phyloP scores from a whole-genome alignment of 2,888 invertebrate genomes.

The Pteria penguin region DNA sequence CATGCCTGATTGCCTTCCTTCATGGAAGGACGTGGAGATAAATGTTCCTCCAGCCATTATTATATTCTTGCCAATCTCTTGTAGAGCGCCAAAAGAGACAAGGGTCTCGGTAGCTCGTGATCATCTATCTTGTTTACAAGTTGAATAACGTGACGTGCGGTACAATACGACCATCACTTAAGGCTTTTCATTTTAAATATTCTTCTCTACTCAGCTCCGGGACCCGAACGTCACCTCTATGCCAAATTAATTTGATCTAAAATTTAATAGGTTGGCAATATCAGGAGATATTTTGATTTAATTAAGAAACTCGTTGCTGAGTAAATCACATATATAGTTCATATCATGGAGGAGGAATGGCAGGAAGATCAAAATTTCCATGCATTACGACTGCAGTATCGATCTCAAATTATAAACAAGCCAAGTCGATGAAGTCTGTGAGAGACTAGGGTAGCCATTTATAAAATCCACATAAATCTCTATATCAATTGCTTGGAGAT shows the following conservation, averaged over 20 bases:
- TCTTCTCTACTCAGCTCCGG: conserved; percentile 14
- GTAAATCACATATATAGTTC: conserved; percentile 16
- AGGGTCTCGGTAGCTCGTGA: conserved; percentile 21
- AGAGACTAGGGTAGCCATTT: neutral
- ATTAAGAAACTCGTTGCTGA: conserved; percentile 26
- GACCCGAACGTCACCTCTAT: conserved; percentile 15
- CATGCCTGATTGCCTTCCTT: conserved; percentile 37
- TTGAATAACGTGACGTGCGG: conserved; percentile 33
- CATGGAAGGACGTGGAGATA: conserved; percentile 35
- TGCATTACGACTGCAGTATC: conserved; percentile 9
- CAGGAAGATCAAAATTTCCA: conserved; percentile 1
- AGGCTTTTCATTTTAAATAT: conserved; percentile 24
- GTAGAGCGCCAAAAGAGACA: conserved; percentile 24
- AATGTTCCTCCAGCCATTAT: conserved; percentile 44
- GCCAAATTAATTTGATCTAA: conserved; percentile 28
- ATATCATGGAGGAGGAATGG: neutral
- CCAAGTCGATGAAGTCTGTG: neutral
- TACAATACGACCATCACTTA: conserved; percentile 27
- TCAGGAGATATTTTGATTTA: conserved; percentile 34
- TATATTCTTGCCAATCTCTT: conserved; percentile 32
- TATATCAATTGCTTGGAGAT: conserved; percentile 21
- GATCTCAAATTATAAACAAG: neutral
- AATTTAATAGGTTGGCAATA: conserved; percentile 26
- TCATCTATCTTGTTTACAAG: conserved; percentile 41
- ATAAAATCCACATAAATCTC: conserved; percentile 23